These are phyloP conservation scores for Chloroceryle amazona DNA, from an alignment of 2,797 vertebrate species.

Conservation along the genomic window DNA sequence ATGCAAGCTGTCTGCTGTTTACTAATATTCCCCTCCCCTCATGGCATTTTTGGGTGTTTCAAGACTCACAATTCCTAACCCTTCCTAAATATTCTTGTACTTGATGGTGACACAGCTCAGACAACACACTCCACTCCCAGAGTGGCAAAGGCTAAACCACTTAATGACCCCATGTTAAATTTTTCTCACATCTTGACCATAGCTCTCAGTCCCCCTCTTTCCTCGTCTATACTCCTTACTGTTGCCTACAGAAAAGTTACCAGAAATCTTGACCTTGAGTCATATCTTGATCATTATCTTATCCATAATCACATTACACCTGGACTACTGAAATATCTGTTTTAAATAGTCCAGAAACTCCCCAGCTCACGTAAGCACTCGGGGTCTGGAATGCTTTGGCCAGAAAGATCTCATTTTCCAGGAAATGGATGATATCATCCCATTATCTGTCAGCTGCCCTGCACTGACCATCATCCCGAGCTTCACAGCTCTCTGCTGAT, in stretches of 20 bases:
- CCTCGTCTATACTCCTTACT: neutral
- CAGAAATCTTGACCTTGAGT: slow-evolving; percentile 27
- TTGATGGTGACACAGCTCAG: neutral
- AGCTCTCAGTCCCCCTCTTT: neutral
- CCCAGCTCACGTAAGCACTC: neutral
- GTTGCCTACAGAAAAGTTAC: neutral
- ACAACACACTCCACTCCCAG: neutral
- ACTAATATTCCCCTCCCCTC: neutral
- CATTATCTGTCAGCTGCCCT: slow-evolving; percentile 57
- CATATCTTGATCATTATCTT: slow-evolving; percentile 44
- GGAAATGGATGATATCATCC: slow-evolving; percentile 67
- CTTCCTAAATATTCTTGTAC: neutral
- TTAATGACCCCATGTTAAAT: neutral
- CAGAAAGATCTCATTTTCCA: slow-evolving; percentile 55
- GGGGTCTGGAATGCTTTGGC: slow-evolving; percentile 32
- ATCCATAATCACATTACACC: slow-evolving; percentile 36
- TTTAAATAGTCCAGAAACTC: slow-evolving; percentile 40
- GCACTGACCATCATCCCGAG: slow-evolving; percentile 27
- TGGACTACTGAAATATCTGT: slow-evolving; percentile 42
- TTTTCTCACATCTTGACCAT: neutral
- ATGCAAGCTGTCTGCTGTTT: neutral
- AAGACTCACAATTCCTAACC: neutral
- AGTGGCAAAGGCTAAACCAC: neutral
- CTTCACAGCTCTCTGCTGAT: slow-evolving; percentile 32
- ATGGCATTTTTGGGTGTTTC: neutral